Evolutionary conservation across 92 coral and sea anemone genomes (phyloP), one percentile per base, ranked within the genome.

Genomic region (Parazoanthus atlanticus): DNA sequence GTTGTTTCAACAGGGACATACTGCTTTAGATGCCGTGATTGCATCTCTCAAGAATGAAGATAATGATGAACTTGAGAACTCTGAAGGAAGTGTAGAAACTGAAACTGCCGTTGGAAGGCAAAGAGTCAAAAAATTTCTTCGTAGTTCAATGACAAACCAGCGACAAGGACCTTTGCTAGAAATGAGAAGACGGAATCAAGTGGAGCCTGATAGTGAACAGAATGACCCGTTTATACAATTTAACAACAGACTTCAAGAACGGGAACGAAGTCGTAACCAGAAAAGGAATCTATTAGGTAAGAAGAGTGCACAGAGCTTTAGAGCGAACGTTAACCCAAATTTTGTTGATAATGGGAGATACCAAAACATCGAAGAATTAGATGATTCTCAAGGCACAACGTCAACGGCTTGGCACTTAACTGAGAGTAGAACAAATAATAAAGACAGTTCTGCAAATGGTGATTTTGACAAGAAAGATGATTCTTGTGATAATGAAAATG

Each of bases 21-120:
- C 99, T 17, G 86, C 99, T 1, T 91, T 97, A 82, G 98, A 94
- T 86, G 91, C 91, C 16, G 94, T 96, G 33, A 73, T 90, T 33
- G 82, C 84, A 58, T 88, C 93, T 23, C 94, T 91, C 28, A 91
- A 71, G 64, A 66, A 82, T 64, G 98, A 84, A 28, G 94, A 91
- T 25, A 94, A 96, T 47, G 86, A 79, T 66, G 92, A 89, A 40
- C 78, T 84, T 30, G 87, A 84, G 34, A 84, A 46, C 78, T 81
- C 91, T 1, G 88, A 76, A 29, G 91, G 78, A 40, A 71, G 79
- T n/a, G 78, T 84, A 3, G 93, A 90, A 73, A 92, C 94, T 5
- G 92, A 88, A 11, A 79, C 84, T 23, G 88, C 93, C 0, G 79
- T 76, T 54, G 94, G 95, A 33, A 88, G 99, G 28, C 91, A 86